Percentiles rank a stretch among this genome's conserved stretches.
phyloP scores from a whole-genome alignment of 1,140 invertebrate genomes.

The Cataglyphis hispanica region DNA sequence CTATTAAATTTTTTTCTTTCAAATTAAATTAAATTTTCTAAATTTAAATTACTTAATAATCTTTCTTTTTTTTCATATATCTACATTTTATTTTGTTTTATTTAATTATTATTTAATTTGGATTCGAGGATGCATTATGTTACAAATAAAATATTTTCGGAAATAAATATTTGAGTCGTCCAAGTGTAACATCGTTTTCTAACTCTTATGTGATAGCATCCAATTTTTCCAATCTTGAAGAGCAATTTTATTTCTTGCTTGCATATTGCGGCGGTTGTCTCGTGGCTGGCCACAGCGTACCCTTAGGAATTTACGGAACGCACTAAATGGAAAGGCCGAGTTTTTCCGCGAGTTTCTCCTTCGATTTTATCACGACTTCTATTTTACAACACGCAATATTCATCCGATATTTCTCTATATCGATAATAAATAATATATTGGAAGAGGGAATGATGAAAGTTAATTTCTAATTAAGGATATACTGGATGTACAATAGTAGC shows the following conservation, averaged over 20 bases:
- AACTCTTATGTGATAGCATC: background rate
- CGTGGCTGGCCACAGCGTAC: conserved; percentile 53
- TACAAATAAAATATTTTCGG: conserved; percentile 6
- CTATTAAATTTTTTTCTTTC: background rate
- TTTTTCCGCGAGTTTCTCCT: conserved; percentile 72
- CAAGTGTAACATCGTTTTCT: conserved; percentile 55
- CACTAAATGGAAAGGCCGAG: conserved; percentile 70
- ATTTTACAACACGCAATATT: conserved; percentile 72
- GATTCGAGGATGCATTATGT: background rate
- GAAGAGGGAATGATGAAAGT: background rate
- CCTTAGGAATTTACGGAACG: conserved; percentile 71
- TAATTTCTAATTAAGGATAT: conserved; percentile 27
- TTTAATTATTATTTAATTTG: background rate
- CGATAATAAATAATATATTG: background rate
- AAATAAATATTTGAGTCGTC: conserved; percentile 16
- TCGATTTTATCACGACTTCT: conserved; percentile 64
- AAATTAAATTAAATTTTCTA: background rate
- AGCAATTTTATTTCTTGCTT: conserved; percentile 75
- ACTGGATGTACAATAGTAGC: no score
- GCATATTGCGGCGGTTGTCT: conserved; percentile 66
- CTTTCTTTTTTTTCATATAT: background rate
- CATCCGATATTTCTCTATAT: conserved; percentile 43
- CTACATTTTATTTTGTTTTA: background rate
- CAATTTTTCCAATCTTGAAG: conserved; percentile 14
- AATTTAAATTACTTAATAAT: background rate